phyloP scores from a whole-genome alignment of 2,113 vertebrate genomes.

The Leucosticte australis region DNA sequence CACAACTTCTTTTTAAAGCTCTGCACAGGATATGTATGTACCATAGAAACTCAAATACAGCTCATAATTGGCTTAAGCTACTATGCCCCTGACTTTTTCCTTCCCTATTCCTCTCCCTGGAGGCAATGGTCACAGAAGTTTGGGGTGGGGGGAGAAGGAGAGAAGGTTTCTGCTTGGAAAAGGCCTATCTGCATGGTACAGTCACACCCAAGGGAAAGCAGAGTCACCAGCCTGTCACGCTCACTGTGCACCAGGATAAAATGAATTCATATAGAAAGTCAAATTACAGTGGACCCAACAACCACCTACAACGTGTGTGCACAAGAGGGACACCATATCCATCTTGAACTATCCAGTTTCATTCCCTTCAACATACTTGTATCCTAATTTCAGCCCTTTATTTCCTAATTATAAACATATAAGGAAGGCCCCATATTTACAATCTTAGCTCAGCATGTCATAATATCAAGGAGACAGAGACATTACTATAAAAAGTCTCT shows the following conservation, averaged over 20 bases:
- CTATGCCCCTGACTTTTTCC: not conserved
- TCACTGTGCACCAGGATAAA: not conserved
- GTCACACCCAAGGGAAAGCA: not conserved
- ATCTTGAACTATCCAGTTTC: not conserved
- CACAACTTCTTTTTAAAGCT: not conserved
- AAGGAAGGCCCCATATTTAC: not conserved
- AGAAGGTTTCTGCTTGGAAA: not conserved
- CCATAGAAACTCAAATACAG: not conserved
- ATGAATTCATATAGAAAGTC: not conserved
- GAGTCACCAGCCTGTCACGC: not conserved
- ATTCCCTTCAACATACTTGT: not conserved
- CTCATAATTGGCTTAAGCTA: not conserved
- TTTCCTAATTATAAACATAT: not conserved
- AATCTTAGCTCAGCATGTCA: not conserved
- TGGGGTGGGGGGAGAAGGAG: not conserved
- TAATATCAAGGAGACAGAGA: not conserved
- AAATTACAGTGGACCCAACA: not conserved
- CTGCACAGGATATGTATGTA: not conserved
- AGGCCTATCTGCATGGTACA: not conserved
- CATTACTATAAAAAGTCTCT: not conserved
- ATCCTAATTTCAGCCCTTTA: not conserved
- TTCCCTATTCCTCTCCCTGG: not conserved
- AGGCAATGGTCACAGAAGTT: not conserved
- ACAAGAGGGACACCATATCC: not conserved
- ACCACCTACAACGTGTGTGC: accelerated